Evolutionary conservation across 2,113 vertebrate species (phyloP).

Genomic region (Columba janthina): DNA sequence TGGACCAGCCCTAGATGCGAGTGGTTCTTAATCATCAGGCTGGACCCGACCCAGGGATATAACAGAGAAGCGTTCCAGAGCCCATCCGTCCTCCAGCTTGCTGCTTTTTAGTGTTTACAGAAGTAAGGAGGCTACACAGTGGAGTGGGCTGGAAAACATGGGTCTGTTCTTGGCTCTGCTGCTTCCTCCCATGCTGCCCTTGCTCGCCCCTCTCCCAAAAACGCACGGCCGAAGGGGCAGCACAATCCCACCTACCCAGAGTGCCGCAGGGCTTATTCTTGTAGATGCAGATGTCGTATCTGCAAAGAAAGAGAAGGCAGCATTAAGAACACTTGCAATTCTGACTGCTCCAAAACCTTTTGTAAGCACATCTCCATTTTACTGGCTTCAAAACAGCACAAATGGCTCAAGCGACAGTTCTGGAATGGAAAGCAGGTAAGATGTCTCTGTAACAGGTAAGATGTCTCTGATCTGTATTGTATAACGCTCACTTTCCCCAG

Average conservation of each 20-base stretch:
- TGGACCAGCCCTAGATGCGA: background rate
- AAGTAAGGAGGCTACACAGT: background rate
- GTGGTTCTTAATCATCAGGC: background rate
- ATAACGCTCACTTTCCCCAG: no score
- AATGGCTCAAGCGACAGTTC: accelerated
- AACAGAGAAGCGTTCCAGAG: background rate
- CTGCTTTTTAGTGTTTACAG: background rate
- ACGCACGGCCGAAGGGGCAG: accelerated
- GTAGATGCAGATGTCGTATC: constrained; percentile 99
- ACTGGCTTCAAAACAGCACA: background rate
- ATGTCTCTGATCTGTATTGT: accelerated
- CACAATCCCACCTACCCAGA: constrained; percentile 78
- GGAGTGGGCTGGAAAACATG: background rate
- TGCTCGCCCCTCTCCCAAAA: accelerated
- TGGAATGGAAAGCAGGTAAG: background rate
- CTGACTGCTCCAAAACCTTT: accelerated
- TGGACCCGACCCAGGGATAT: constrained; percentile 16
- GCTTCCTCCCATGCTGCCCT: background rate
- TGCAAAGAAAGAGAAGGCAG: constrained; percentile 51
- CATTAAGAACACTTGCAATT: accelerated
- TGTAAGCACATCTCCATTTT: accelerated
- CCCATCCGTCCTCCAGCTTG: background rate
- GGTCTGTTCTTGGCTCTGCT: background rate
- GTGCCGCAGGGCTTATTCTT: constrained; percentile 99
- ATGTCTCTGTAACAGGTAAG: background rate